Evolutionary conservation across 2,113 vertebrate species (phyloP).

Genomic region (Nycticorax nycticorax): DNA sequence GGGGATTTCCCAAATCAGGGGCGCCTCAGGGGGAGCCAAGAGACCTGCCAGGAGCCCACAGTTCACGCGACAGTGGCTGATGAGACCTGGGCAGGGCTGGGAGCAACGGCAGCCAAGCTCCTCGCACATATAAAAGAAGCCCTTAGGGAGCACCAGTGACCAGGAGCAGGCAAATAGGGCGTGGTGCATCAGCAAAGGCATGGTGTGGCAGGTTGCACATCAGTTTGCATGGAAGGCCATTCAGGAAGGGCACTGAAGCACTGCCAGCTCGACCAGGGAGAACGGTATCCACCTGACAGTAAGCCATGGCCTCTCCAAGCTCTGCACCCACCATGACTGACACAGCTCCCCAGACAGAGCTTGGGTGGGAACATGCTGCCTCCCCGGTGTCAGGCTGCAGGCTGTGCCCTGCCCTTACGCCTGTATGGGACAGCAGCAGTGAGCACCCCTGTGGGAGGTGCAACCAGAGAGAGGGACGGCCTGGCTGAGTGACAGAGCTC

Average conservation of each 20-base stretch:
- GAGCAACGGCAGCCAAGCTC: no score
- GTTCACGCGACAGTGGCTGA: neutral
- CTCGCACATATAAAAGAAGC: neutral
- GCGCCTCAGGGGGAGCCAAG: neutral
- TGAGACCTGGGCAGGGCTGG: neutral
- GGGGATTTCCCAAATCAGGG: neutral
- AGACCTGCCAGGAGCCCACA: neutral
- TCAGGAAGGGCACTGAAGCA: neutral
- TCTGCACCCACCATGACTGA: neutral
- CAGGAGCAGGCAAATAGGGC: neutral
- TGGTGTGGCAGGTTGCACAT: no score
- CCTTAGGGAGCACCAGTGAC: neutral
- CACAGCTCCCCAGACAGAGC: neutral
- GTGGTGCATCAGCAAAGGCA: neutral
- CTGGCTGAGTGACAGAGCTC: neutral
- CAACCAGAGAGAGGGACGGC: neutral
- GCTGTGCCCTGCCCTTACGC: neutral
- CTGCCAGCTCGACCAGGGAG: neutral
- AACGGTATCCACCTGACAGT: neutral
- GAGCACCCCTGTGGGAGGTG: neutral
- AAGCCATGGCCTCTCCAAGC: neutral
- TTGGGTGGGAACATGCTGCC: neutral
- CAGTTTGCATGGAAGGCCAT: neutral
- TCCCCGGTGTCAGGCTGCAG: neutral
- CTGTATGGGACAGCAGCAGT: fast-evolving